Percentiles rank a stretch among this genome's conserved stretches.
Conservation (phyloP, 1,140 invertebrate species). For the Papilio xuthus region DNA sequence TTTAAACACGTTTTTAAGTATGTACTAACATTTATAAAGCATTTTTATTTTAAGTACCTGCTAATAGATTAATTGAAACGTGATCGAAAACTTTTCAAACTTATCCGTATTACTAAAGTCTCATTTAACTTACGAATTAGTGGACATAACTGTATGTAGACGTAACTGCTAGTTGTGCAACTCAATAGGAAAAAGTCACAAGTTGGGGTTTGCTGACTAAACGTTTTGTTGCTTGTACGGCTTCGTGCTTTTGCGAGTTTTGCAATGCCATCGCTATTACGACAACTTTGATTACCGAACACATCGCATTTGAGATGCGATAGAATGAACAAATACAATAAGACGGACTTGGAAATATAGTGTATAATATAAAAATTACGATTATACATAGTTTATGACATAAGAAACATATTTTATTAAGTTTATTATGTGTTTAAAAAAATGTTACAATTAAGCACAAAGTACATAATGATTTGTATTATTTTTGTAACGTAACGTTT, state of each 20-base stretch:
- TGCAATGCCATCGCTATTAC: neutral
- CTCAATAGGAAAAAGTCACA: neutral
- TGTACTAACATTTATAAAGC: too few species aligned
- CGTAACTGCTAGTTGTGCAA: neutral
- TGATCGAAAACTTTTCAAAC: neutral
- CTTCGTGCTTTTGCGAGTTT: conserved; percentile 25
- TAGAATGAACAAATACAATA: neutral
- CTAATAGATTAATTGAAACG: neutral
- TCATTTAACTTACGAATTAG: neutral
- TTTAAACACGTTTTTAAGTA: neutral
- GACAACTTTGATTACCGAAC: neutral
- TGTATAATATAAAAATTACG: too few species aligned
- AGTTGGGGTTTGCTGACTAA: conserved; percentile 14
- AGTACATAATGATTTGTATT: neutral
- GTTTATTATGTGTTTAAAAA: neutral
- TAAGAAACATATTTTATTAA: neutral
- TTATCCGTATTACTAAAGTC: neutral
- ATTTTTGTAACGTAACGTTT: neutral
- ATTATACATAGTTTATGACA: neutral
- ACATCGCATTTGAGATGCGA: neutral
- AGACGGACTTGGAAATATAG: neutral
- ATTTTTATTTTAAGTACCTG: too few species aligned
- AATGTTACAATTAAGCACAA: neutral
- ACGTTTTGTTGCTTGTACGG: conserved; percentile 2
- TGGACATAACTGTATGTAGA: neutral